Percentiles rank a stretch among this genome's conserved stretches.
phyloP scores from a whole-genome alignment of 1,140 invertebrate genomes.

The Aphaenogaster floridana region DNA sequence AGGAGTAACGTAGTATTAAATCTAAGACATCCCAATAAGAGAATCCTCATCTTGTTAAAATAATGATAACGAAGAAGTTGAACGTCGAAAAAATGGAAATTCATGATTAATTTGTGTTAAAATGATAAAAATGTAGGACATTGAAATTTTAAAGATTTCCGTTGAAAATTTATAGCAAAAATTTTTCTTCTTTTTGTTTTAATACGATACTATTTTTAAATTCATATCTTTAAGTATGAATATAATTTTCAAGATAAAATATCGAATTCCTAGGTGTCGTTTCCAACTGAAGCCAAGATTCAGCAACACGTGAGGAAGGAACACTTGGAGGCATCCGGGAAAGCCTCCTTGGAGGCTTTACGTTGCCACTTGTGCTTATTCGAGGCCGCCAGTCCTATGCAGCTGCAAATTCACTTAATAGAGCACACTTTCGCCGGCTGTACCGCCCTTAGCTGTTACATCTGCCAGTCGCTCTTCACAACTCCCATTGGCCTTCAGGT shows the following conservation, averaged over 20 bases:
- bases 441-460: constrained; percentile 93
- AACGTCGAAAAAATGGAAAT: not conserved
- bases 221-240: constrained; percentile 29
- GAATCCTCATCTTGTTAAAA: not conserved
- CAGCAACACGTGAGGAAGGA: constrained; percentile 88
- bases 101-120: not conserved
- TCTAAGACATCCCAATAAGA: not conserved
- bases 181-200: not conserved
- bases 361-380: constrained; percentile 92
- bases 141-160: not conserved
- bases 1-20: not conserved
- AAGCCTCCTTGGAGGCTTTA: constrained; percentile 75
- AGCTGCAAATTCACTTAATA: constrained; percentile 96
- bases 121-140: not conserved
- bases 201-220: not conserved
- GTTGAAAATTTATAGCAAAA: not conserved
- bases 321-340: constrained; percentile 80
- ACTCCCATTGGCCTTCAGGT: constrained; percentile 90
- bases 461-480: constrained; percentile 96
- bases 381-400: constrained; percentile 90
- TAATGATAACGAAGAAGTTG: not conserved
- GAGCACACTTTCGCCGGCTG: constrained; percentile 97
- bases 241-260: constrained; percentile 8
- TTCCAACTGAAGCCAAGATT: constrained; percentile 90
- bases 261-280: constrained; percentile 87